Evolutionary conservation across 2,113 vertebrate species (phyloP), one percentile per base, ranked within the genome.

Genomic region (Brienomyrus brachyistius): DNA sequence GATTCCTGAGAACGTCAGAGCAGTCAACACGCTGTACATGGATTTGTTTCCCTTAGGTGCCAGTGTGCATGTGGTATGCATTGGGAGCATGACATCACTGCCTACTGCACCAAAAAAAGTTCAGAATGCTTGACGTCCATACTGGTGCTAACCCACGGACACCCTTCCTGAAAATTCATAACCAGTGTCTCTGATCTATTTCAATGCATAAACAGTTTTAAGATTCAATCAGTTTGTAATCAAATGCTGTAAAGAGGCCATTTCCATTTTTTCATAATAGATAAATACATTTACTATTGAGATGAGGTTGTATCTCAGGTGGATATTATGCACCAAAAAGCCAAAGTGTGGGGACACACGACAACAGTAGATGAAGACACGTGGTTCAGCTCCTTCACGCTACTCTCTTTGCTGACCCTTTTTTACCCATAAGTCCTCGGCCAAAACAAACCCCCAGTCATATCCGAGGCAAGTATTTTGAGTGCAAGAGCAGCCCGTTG

Each of bases 31-130:
- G 86, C 89, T 88, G 87, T 91, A 56, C 86, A 86, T 93, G 62
- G 90, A 89, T 89, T n/a, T 87, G 92, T 94, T 94, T 92, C 94
- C 91, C 92, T 91, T 87, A 90, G 89, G 82, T 86, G n/a, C 90
- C 82, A 90, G 90, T 93, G 82, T 91, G 90, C 88, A 86, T 91
- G 91, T 87, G 90, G 91, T 90, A 89, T 90, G 91, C 89, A 90
- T 62, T 89, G 82, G 92, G 92, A 93, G 88, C 91, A 93, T 94
- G 91, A 94, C 92, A 93, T 94, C 92, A 93, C 70, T 89, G 43
- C 27, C 88, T 89, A 51, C 50, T 23, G 40, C 43, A 51, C 52
- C 48, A 40, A 51, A 52, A 52, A 31, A 8, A 17, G 48, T 52
- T 27, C 45, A 54, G 27, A 17, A 23, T 56, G 21, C n/a, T 70